Evolutionary conservation across 1,140 invertebrate species (phyloP).

Genomic region (Ylistrum balloti): DNA sequence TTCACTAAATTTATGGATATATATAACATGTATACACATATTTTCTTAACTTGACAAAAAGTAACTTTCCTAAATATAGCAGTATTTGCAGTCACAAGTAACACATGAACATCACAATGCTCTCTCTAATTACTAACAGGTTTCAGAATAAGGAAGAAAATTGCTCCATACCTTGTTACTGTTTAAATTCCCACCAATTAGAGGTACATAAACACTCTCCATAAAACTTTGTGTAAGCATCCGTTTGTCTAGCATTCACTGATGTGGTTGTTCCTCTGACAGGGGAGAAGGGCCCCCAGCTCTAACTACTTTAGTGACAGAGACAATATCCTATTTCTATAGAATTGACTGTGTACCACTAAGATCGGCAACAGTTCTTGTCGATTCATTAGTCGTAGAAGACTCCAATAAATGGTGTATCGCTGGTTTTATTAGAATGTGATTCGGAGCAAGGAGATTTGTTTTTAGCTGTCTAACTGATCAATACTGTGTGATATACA

Average conservation of each 20-base stretch:
- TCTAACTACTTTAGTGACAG: background rate
- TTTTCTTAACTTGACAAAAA: too few relatives aligned
- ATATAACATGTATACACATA: too few relatives aligned
- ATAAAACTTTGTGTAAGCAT: too few relatives aligned
- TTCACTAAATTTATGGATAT: too few relatives aligned
- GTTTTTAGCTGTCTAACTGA: background rate
- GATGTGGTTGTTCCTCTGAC: background rate
- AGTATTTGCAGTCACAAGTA: too few relatives aligned
- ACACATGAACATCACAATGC: too few relatives aligned
- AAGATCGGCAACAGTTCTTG: background rate
- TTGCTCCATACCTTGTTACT: background rate
- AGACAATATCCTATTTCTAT: background rate
- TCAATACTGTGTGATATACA: background rate
- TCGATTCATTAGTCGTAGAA: slow-evolving; percentile 14
- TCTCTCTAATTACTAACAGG: too few relatives aligned
- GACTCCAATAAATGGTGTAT: background rate
- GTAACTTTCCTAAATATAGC: too few relatives aligned
- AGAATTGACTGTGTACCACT: too few relatives aligned
- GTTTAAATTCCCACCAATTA: background rate
- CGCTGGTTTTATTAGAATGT: slow-evolving; percentile 26
- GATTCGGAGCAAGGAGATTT: slow-evolving; percentile 31
- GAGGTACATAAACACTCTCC: background rate
- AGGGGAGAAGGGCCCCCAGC: background rate
- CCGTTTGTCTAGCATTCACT: background rate
- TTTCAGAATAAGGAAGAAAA: too few relatives aligned